These are phyloP conservation scores for Neodontobutis hainanensis DNA, from an alignment of 2,113 vertebrate genomes.

Conservation along the genomic window DNA sequence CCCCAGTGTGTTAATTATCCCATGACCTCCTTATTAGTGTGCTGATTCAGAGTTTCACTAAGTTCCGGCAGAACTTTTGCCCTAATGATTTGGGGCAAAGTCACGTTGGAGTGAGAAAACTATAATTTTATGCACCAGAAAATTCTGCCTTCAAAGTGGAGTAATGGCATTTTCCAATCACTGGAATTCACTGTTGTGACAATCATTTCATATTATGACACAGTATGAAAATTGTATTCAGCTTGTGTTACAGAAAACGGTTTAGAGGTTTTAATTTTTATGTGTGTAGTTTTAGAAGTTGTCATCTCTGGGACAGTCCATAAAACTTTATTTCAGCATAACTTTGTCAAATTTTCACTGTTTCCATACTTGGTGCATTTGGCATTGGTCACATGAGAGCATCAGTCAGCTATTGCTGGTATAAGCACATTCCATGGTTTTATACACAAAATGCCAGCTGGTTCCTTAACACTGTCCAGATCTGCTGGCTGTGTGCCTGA, in stretches of 20 bases:
- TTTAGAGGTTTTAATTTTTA: too few species aligned
- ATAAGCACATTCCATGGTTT: conserved; percentile 34
- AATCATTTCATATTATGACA: too few species aligned
- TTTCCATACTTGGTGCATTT: not conserved
- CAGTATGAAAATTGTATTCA: too few species aligned
- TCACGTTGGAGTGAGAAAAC: conserved; percentile 2
- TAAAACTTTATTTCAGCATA: not conserved
- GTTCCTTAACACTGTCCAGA: conserved; percentile 45
- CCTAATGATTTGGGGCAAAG: conserved; percentile 1
- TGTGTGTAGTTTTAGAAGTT: too few species aligned
- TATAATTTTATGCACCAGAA: conserved; percentile 6
- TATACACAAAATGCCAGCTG: conserved; percentile 15
- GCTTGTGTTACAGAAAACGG: too few species aligned
- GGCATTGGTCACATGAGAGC: conserved; percentile 2
- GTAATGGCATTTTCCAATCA: too few species aligned
- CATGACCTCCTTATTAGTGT: conserved; percentile 64
- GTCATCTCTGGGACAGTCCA: not conserved
- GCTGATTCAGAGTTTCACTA: conserved; percentile 47
- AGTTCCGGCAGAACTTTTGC: not conserved
- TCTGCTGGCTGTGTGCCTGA: conserved; percentile 24
- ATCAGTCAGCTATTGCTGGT: conserved; percentile 22
- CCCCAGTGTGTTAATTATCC: conserved; percentile 64
- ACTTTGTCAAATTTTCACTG: too few species aligned
- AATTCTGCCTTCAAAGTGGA: not conserved
- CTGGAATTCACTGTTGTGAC: too few species aligned